Evolutionary conservation across 2,888 invertebrate species (phyloP), one percentile per base, ranked within the genome.

Genomic region (Protonemura montana): DNA sequence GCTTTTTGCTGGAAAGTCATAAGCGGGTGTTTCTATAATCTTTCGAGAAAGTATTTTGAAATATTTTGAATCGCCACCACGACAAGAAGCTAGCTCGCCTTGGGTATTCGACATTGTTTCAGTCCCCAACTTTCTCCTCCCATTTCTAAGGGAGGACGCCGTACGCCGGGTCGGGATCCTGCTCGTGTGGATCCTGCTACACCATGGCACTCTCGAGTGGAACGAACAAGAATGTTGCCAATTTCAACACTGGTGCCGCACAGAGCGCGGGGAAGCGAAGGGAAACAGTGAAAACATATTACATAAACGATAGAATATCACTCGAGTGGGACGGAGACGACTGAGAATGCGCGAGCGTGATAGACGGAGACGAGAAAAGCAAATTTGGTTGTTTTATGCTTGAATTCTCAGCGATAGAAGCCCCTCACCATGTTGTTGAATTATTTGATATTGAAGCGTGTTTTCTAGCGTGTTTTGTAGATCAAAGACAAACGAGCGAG

Each of bases 161-260:
- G n/a, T n/a, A n/a, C n/a, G n/a, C n/a, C n/a, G n/a, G n/a, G n/a
- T n/a, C n/a, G n/a, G n/a, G n/a, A n/a, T n/a, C n/a, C n/a, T n/a
- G n/a, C n/a, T n/a, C n/a, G n/a, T n/a, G n/a, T n/a, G n/a, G n/a
- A n/a, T n/a, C n/a, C n/a, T 26, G n/a, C 85, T 27, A 41, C 78
- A 85, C 85, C n/a, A 41, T 29, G 85, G 86, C 76, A 76, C 10
- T 77, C 86, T 25, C 3, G 6, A 25, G 78, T 5, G 28, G 76
- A 84, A 85, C 82, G 86, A 86, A 82, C 85, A 87, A 87, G 87
- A 88, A 87, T 87, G 87, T 82, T 85, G 86, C 83, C 87, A 87
- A 87, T 87, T 87, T 87, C 80, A 82, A 85, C 80, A n/a, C n/a
- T n/a, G 86, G 27, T 28, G 28, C 78, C 27, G 78, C 76, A 76